Conservation (phyloP, 2,888 invertebrate species). For the Clanis bilineata region DNA sequence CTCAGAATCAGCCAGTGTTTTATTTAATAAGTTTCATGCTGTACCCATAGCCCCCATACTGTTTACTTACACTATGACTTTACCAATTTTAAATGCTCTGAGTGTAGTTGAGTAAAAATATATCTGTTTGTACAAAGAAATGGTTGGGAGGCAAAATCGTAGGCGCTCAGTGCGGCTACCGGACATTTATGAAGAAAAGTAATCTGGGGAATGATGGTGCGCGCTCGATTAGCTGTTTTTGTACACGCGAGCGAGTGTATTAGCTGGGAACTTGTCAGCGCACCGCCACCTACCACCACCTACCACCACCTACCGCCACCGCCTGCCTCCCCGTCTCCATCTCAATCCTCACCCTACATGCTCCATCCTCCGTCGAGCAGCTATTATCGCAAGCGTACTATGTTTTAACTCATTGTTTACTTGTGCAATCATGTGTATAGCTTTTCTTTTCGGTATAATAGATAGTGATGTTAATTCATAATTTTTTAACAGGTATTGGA, state of each 20-base stretch:
- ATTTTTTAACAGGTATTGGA: neutral
- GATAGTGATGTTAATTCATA: neutral
- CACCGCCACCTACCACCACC: neutral
- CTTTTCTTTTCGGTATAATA: neutral
- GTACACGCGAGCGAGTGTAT: slow-evolving; percentile 17
- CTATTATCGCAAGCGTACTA: neutral
- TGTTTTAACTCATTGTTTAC: slow-evolving; percentile 1
- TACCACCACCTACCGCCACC: neutral
- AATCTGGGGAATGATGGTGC: slow-evolving; percentile 28
- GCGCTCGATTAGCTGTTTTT: slow-evolving; percentile 29
- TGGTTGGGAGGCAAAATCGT: no score
- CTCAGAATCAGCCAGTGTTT: no score
- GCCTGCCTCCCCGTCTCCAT: neutral
- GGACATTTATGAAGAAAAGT: slow-evolving; percentile 20
- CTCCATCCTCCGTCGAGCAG: no score
- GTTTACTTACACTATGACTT: no score
- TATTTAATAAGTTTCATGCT: no score
- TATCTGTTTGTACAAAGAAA: neutral
- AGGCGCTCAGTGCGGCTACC: neutral
- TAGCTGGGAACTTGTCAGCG: neutral
- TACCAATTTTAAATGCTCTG: no score
- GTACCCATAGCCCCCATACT: no score
- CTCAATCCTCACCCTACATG: neutral
- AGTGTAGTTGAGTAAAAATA: neutral
- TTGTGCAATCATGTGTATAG: neutral